Conservation (phyloP, 1,140 invertebrate species). For the Helicoverpa armigera region DNA sequence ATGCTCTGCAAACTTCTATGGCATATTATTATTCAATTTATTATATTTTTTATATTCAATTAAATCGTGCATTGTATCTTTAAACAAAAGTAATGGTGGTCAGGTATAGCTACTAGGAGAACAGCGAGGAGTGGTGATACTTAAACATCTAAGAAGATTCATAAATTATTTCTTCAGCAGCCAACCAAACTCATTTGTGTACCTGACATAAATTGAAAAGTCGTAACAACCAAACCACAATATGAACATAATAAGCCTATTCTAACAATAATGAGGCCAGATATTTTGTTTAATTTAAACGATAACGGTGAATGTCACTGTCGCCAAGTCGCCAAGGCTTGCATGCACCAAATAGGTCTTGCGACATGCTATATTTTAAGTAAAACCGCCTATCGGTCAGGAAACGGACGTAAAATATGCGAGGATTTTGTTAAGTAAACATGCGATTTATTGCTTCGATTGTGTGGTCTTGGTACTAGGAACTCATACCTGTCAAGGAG, state of each 20-base stretch:
- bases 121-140: neutral
- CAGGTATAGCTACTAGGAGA: neutral
- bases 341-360: conserved; percentile 27
- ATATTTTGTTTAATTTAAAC: conserved; percentile 36
- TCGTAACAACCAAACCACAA: neutral
- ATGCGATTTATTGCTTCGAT: conserved; percentile 15
- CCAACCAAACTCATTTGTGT: neutral
- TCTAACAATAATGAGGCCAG: conserved; percentile 22
- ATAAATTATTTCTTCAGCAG: neutral
- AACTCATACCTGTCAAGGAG: conserved; percentile 13
- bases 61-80: too few relatives aligned
- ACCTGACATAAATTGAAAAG: neutral
- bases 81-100: too few relatives aligned
- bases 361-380: conserved; percentile 34
- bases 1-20: neutral
- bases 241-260: conserved; percentile 11
- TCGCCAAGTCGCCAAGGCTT: conserved; percentile 26
- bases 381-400: conserved; percentile 21
- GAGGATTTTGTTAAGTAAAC: conserved; percentile 29
- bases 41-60: too few relatives aligned
- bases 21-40: too few relatives aligned
- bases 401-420: conserved; percentile 27
- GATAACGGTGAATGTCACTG: conserved; percentile 34
- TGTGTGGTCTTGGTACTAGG: conserved; percentile 23
- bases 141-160: too few relatives aligned